A percentile compares a stretch with the other conserved stretches of the same genome.
phyloP scores from a whole-genome alignment of 1,140 invertebrate genomes.

The Glossosoma conforme region DNA sequence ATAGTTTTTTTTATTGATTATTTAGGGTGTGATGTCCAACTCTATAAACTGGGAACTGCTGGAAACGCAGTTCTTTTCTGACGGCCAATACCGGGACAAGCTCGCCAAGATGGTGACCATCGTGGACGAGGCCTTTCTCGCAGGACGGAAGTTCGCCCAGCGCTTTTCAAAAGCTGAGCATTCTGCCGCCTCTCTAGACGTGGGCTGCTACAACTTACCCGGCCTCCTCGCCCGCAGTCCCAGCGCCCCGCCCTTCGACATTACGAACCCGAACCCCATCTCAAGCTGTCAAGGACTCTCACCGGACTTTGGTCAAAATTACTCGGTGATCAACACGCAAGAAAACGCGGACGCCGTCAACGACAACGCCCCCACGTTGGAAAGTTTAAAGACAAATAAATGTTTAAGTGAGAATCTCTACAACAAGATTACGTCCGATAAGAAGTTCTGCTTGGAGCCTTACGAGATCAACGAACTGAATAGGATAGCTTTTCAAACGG shows the following conservation, averaged over 20 bases:
- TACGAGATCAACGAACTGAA: slow-evolving; percentile 46
- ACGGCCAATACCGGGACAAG: slow-evolving; percentile 75
- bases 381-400: slow-evolving; percentile 29
- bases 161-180: slow-evolving; percentile 52
- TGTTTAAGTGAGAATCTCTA: slow-evolving; percentile 43
- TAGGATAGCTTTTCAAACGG: slow-evolving; percentile 34
- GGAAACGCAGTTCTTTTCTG: slow-evolving; percentile 83
- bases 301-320: slow-evolving; percentile 24
- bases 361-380: slow-evolving; percentile 1
- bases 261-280: slow-evolving; percentile 25
- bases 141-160: slow-evolving; percentile 76
- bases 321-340: slow-evolving; percentile 12
- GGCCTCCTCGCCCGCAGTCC: slow-evolving; percentile 9
- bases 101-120: slow-evolving; percentile 75
- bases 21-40: slow-evolving; percentile 87
- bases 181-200: neutral
- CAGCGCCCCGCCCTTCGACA: slow-evolving; percentile 17
- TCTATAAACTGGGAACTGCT: slow-evolving; percentile 92
- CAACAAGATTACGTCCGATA: slow-evolving; percentile 43
- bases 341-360: neutral
- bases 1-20: slow-evolving; percentile 26
- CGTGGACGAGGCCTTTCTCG: slow-evolving; percentile 67
- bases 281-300: slow-evolving; percentile 23
- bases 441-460: slow-evolving; percentile 41
- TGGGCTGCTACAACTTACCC: slow-evolving; percentile 16